These are phyloP conservation scores for Drosophila erecta DNA, from an alignment of 1,140 invertebrate genomes.

Conservation along the genomic window DNA sequence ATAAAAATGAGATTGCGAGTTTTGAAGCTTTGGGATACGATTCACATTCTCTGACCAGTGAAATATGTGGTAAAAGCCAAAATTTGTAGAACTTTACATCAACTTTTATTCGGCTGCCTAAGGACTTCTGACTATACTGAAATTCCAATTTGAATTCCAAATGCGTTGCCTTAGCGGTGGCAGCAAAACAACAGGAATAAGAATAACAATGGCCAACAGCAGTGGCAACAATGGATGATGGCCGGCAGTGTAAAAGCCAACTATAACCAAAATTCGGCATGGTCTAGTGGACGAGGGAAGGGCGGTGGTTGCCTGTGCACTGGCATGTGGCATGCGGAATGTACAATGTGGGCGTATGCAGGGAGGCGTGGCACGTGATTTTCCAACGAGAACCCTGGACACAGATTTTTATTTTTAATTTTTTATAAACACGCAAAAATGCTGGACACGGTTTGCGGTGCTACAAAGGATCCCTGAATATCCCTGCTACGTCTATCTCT, in stretches of 20 bases:
- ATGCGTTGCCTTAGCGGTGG: conserved; percentile 29
- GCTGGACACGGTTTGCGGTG: conserved; percentile 55
- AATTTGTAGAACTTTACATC: background rate
- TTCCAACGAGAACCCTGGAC: conserved; percentile 21
- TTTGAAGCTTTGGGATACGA: no score
- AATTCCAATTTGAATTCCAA: conserved; percentile 42
- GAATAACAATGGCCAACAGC: conserved; percentile 17
- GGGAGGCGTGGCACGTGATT: conserved; percentile 12
- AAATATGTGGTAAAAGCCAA: no score
- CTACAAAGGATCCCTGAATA: conserved; percentile 21
- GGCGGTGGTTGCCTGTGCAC: conserved; percentile 4
- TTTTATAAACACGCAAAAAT: conserved; percentile 79
- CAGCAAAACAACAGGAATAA: conserved; percentile 23
- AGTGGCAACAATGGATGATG: conserved; percentile 54
- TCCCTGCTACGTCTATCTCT: background rate
- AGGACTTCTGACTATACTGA: conserved; percentile 1
- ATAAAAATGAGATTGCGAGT: no score
- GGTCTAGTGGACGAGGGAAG: conserved; percentile 23
- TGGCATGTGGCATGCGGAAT: conserved; percentile 21
- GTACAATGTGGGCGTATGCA: conserved; percentile 6
- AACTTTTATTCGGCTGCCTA: background rate
- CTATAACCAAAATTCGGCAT: conserved; percentile 74
- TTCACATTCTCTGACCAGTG: no score
- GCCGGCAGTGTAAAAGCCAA: conserved; percentile 71
- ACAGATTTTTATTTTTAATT: conserved; percentile 71